Conservation (phyloP, 2,113 vertebrate genomes). For the Stomatorhinus ivindoensis region DNA sequence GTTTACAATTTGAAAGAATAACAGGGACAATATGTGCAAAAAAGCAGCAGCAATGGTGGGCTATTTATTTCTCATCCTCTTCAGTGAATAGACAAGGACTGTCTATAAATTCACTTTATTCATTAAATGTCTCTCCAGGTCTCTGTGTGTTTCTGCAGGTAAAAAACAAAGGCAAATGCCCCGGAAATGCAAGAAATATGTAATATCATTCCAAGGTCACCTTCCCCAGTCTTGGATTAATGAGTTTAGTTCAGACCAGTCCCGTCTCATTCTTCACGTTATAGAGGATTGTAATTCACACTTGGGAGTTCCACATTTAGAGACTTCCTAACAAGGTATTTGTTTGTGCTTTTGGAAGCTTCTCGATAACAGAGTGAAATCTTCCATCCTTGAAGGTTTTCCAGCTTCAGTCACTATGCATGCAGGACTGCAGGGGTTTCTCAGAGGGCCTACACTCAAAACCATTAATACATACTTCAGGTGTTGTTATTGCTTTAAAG, state of each 20-base stretch:
- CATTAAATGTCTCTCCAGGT: neutral
- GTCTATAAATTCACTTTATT: neutral
- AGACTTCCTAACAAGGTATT: neutral
- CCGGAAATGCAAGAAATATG: neutral
- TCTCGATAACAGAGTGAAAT: neutral
- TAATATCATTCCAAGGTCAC: conserved; percentile 24
- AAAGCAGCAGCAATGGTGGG: neutral
- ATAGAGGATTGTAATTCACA: neutral
- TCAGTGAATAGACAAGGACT: neutral
- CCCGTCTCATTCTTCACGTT: neutral
- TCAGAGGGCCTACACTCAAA: neutral
- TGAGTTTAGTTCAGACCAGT: neutral
- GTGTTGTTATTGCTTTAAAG: neutral
- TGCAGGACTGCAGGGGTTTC: neutral
- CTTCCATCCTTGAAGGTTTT: neutral
- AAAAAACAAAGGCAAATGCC: neutral
- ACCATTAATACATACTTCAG: neutral
- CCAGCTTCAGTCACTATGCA: neutral
- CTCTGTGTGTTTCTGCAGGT: neutral
- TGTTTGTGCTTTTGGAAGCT: neutral
- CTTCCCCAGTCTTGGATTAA: conserved; percentile 22
- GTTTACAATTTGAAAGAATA: neutral
- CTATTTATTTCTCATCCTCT: neutral
- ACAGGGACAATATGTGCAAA: neutral
- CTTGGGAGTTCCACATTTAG: neutral